These are phyloP conservation scores for Hippocampus kuda DNA, from an alignment of 2,797 vertebrate genomes.

Conservation along the genomic window DNA sequence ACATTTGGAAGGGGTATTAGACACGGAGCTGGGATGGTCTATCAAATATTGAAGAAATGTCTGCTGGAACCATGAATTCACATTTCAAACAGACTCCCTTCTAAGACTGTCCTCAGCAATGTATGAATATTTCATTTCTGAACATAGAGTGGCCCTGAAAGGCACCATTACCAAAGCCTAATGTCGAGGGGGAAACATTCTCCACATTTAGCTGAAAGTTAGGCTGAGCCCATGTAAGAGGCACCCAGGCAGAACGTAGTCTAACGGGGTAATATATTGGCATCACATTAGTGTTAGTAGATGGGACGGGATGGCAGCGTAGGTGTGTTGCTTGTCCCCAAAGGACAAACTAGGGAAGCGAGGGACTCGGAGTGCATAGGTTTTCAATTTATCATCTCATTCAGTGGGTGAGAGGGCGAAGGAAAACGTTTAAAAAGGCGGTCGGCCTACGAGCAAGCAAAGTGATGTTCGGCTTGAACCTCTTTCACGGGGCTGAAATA, in stretches of 20 bases:
- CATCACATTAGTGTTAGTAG: slow-evolving; percentile 54
- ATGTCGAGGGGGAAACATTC: slow-evolving; percentile 55
- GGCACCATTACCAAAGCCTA: slow-evolving; percentile 61
- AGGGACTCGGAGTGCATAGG: slow-evolving; percentile 20
- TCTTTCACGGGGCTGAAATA: neutral
- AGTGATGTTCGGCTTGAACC: neutral
- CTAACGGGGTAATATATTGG: slow-evolving; percentile 60
- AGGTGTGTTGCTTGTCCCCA: slow-evolving; percentile 7
- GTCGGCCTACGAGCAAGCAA: neutral
- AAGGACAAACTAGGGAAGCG: neutral
- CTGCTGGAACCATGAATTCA: slow-evolving; percentile 64
- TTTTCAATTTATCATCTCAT: slow-evolving; percentile 41
- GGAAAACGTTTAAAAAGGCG: slow-evolving; percentile 6
- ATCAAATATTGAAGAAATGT: slow-evolving; percentile 74
- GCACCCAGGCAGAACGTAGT: slow-evolving; percentile 52
- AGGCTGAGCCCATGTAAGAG: slow-evolving; percentile 54
- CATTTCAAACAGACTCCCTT: slow-evolving; percentile 59
- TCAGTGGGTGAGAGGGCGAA: slow-evolving; percentile 25
- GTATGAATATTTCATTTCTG: slow-evolving; percentile 69
- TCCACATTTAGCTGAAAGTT: slow-evolving; percentile 56
- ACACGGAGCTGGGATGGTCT: slow-evolving; percentile 58
- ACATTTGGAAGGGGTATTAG: slow-evolving; percentile 50
- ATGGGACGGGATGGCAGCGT: slow-evolving; percentile 27
- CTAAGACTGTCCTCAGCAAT: slow-evolving; percentile 58
- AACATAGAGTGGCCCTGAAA: slow-evolving; percentile 65